Evolutionary conservation across 2,113 vertebrate genomes (phyloP).

Genomic region (Laticauda laticaudata): DNA sequence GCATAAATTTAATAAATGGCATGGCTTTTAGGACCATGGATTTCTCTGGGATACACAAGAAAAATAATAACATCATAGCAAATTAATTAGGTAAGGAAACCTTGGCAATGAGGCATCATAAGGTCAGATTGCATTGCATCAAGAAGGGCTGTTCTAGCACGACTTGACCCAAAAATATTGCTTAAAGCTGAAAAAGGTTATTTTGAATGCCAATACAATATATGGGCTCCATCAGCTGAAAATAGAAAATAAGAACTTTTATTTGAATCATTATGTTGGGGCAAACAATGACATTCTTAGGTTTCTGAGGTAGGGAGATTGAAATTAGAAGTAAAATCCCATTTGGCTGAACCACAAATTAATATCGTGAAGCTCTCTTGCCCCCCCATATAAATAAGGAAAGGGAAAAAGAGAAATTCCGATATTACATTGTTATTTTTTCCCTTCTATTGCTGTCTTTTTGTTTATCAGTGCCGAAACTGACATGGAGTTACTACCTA

Average conservation of each 20-base stretch:
- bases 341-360: not conserved
- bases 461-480: not conserved
- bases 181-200: not conserved
- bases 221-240: not conserved
- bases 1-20: conserved; percentile 66
- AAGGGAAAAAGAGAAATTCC: not conserved
- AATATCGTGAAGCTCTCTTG: not conserved
- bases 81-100: conserved; percentile 38
- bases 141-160: not conserved
- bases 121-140: conserved; percentile 28
- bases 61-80: conserved; percentile 37
- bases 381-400: not conserved
- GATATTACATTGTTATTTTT: not conserved
- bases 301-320: not conserved
- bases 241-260: not conserved
- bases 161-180: not conserved
- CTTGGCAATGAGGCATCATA: conserved; percentile 40
- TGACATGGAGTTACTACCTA: not conserved
- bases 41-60: conserved; percentile 53
- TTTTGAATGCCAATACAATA: not conserved
- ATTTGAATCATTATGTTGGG: not conserved
- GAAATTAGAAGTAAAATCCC: not conserved
- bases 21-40: conserved; percentile 53
- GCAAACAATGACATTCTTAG: not conserved
- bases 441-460: not conserved